Conservation (phyloP, 2,113 vertebrate species). For the Rousettus leschenaultii region DNA sequence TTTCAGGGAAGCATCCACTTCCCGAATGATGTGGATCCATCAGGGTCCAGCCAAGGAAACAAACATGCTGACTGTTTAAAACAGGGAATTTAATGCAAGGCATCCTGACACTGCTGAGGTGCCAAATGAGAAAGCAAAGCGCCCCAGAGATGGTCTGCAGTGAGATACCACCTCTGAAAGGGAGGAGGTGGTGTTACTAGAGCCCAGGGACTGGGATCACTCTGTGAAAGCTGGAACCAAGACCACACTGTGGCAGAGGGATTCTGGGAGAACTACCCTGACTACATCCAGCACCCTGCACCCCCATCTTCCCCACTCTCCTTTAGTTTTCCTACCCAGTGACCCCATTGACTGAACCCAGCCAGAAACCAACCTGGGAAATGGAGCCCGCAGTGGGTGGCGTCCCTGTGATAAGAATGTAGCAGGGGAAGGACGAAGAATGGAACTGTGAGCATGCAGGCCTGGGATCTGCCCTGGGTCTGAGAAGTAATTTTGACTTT, state of each 20-base stretch:
- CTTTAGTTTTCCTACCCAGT: background rate
- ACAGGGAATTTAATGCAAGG: background rate
- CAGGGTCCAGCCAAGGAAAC: background rate
- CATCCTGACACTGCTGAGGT: background rate
- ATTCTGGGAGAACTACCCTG: background rate
- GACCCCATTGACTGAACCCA: background rate
- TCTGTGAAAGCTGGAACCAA: background rate
- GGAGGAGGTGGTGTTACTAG: background rate
- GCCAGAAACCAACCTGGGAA: background rate
- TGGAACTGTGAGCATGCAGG: background rate
- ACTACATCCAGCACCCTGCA: background rate
- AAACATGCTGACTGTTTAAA: background rate
- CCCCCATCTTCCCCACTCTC: background rate
- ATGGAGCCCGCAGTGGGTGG: too few relatives aligned
- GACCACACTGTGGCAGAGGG: background rate
- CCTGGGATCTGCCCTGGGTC: background rate
- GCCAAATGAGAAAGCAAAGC: background rate
- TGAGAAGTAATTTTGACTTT: background rate
- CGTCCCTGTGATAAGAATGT: background rate
- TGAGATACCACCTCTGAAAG: too few relatives aligned
- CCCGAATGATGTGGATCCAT: fast-evolving
- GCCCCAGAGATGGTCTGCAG: background rate
- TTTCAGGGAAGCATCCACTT: background rate
- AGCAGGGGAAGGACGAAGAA: too few relatives aligned
- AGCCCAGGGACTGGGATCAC: background rate